Evolutionary conservation across 1,140 invertebrate species (phyloP).

Genomic region (Bombus sylvicola): DNA sequence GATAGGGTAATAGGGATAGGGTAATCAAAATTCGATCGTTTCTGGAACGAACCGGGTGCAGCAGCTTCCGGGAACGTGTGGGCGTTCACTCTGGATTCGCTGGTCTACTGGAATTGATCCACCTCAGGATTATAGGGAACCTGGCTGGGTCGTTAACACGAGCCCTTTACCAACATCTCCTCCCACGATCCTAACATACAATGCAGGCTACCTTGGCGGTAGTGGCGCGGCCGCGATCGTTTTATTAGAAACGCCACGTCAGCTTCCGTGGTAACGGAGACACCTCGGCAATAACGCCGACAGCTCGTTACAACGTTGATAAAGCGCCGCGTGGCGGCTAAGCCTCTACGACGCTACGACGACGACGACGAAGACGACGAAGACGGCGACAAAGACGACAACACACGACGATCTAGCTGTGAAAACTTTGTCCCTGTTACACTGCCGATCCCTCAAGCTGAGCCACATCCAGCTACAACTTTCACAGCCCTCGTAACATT

Average conservation of each 20-base stretch:
- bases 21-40: constrained; percentile 29
- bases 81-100: constrained; percentile 9
- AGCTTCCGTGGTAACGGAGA: constrained; percentile 78
- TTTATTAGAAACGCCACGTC: constrained; percentile 80
- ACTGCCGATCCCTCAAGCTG: background rate
- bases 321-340: constrained; percentile 71
- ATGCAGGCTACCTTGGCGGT: constrained; percentile 63
- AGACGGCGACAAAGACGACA: constrained; percentile 6
- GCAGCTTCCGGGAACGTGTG: background rate
- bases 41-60: background rate
- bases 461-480: constrained; percentile 18
- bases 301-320: constrained; percentile 81
- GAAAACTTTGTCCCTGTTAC: constrained; percentile 32
- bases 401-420: background rate
- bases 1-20: background rate
- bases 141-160: constrained; percentile 63
- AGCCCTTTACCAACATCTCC: constrained; percentile 64
- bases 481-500: constrained; percentile 7
- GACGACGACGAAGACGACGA: constrained; percentile 15
- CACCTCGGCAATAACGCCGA: constrained; percentile 78
- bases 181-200: constrained; percentile 57
- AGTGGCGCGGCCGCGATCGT: constrained; percentile 65
- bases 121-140: constrained; percentile 59
- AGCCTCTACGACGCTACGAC: constrained; percentile 57
- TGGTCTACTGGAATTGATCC: constrained; percentile 46